Conservation (phyloP, 2,888 invertebrate species). For the Drosophila paramelanica region DNA sequence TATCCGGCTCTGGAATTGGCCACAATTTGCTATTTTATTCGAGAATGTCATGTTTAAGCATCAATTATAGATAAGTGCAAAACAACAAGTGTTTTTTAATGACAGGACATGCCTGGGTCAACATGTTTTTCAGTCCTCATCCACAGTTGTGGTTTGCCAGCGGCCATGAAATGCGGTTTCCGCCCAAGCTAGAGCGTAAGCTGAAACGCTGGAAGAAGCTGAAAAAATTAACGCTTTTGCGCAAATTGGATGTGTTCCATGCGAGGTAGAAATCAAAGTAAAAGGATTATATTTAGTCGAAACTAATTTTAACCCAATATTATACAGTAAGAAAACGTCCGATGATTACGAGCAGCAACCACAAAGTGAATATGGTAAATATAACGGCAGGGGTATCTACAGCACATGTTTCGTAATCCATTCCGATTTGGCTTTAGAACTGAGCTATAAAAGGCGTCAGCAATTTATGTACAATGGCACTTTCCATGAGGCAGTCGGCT, state of each 20-base stretch:
- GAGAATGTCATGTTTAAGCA: constrained; percentile 16
- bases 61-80: constrained; percentile 70
- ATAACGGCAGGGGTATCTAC: constrained; percentile 1
- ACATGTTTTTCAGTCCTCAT: not conserved
- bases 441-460: constrained; percentile 34
- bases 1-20: not conserved
- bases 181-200: constrained; percentile 54
- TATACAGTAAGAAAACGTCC: constrained; percentile 46
- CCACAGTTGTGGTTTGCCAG: constrained; percentile 25
- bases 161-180: constrained; percentile 59
- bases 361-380: constrained; percentile 24
- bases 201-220: constrained; percentile 50
- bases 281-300: not conserved
- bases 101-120: constrained; percentile 21
- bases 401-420: not conserved
- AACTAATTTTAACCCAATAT: not conserved
- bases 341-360: constrained; percentile 44
- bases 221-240: constrained; percentile 40
- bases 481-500: constrained; percentile 83
- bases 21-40: constrained; percentile 36
- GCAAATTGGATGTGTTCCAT: constrained; percentile 57
- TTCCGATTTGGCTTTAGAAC: not conserved
- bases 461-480: constrained; percentile 81
- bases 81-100: constrained; percentile 70
- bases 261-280: constrained; percentile 38